A percentile compares a stretch with the other conserved stretches of the same genome.
Conservation (phyloP, 2,888 invertebrate species). For the Sericinus montela region DNA sequence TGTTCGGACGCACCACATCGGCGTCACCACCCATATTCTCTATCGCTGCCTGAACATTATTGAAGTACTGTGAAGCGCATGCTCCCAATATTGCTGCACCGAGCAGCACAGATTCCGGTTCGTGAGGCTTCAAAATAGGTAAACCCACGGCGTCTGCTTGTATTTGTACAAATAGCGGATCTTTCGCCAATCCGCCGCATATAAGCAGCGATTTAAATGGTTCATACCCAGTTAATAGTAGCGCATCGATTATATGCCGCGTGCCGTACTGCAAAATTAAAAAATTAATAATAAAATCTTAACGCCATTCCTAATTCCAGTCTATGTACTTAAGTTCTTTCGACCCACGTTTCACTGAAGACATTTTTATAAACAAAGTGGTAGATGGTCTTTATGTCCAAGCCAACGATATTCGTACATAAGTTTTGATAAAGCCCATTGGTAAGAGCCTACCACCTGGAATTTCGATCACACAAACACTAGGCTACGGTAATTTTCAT, state of each 20-base stretch:
- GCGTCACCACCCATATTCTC: slow-evolving; percentile 88
- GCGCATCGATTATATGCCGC: slow-evolving; percentile 89
- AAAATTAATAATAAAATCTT: too few species aligned
- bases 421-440: too few species aligned
- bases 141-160: slow-evolving; percentile 92
- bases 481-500: too few species aligned
- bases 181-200: slow-evolving; percentile 95
- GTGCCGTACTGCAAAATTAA: slow-evolving; percentile 90
- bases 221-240: slow-evolving; percentile 82
- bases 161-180: slow-evolving; percentile 89
- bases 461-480: too few species aligned
- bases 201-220: slow-evolving; percentile 85
- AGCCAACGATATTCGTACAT: too few species aligned
- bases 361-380: too few species aligned
- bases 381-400: too few species aligned
- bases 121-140: slow-evolving; percentile 88
- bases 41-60: slow-evolving; percentile 79
- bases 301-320: too few species aligned
- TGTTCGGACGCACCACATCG: slow-evolving; percentile 81
- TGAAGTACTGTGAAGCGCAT: slow-evolving; percentile 85
- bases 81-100: slow-evolving; percentile 94
- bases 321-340: too few species aligned
- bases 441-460: too few species aligned
- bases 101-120: slow-evolving; percentile 91
- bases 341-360: too few species aligned